Conservation (phyloP, 2,113 vertebrate genomes). For the Deroptyus accipitrinus region DNA sequence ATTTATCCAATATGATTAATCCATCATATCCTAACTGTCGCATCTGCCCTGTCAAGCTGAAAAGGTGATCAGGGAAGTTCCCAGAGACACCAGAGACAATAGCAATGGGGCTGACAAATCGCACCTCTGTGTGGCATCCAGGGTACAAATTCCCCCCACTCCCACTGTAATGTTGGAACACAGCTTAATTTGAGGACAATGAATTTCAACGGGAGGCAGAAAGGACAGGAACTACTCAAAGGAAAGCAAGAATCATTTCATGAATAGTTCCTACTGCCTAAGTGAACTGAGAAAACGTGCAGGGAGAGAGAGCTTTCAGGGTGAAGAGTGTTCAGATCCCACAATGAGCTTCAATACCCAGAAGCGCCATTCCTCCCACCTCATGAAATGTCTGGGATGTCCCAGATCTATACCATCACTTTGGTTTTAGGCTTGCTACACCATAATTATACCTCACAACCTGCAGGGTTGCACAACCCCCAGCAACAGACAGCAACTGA, state of each 20-base stretch:
- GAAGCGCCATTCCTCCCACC: not conserved
- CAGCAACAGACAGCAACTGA: not conserved
- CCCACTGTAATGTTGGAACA: not conserved
- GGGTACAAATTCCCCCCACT: not conserved
- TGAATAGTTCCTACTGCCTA: not conserved
- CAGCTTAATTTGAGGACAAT: not conserved
- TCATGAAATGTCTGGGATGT: not conserved
- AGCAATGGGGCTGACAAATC: not conserved
- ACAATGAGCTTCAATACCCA: not conserved
- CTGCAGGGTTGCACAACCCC: not conserved
- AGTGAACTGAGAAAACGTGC: not conserved
- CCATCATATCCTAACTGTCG: not conserved
- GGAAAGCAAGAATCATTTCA: not conserved
- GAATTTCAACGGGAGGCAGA: not conserved
- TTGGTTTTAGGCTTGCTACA: not conserved
- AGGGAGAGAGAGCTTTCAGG: not conserved
- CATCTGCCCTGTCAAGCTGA: not conserved
- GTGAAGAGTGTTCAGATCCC: not conserved
- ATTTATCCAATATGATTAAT: slow-evolving; percentile 42
- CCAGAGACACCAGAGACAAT: not conserved
- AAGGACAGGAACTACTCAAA: not conserved
- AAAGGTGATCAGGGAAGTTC: not conserved
- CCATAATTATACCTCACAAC: not conserved
- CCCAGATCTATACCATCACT: not conserved
- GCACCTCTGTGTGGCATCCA: rapidly evolving